Evolutionary conservation across 2,113 vertebrate genomes (phyloP).

Genomic region (Sylvicapra grimmia): DNA sequence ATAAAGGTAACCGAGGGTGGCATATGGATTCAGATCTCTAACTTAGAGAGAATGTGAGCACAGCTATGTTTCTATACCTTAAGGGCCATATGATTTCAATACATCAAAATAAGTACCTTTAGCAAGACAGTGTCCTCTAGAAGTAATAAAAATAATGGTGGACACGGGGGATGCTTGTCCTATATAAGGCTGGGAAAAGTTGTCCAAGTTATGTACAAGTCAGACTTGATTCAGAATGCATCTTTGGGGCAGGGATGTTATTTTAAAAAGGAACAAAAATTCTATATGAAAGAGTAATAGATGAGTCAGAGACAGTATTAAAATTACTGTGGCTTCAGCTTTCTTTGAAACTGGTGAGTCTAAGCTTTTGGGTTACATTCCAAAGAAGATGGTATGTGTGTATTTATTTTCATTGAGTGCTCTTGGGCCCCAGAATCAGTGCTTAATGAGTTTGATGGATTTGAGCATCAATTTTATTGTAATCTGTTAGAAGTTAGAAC

Average conservation of each 20-base stretch:
- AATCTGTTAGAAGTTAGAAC: background rate
- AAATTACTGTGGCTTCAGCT: background rate
- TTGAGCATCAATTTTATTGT: background rate
- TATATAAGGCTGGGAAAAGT: background rate
- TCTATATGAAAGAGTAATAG: background rate
- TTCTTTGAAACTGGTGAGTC: background rate
- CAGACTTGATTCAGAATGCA: background rate
- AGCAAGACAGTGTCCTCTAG: background rate
- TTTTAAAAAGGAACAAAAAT: conserved; percentile 15
- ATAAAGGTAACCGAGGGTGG: background rate
- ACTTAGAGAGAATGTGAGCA: background rate
- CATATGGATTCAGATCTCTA: background rate
- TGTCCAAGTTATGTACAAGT: background rate
- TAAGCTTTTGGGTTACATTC: background rate
- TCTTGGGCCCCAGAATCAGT: background rate
- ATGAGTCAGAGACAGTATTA: background rate
- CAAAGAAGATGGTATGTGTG: background rate
- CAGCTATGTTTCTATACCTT: background rate
- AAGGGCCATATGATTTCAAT: background rate
- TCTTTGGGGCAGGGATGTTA: background rate
- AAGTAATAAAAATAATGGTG: background rate
- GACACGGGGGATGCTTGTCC: background rate
- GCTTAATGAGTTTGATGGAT: background rate
- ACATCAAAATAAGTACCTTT: background rate
- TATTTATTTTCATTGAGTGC: background rate